Base-by-base conservation (phyloP, 2,797 vertebrate species). In the Amblyraja radiata region DNA sequence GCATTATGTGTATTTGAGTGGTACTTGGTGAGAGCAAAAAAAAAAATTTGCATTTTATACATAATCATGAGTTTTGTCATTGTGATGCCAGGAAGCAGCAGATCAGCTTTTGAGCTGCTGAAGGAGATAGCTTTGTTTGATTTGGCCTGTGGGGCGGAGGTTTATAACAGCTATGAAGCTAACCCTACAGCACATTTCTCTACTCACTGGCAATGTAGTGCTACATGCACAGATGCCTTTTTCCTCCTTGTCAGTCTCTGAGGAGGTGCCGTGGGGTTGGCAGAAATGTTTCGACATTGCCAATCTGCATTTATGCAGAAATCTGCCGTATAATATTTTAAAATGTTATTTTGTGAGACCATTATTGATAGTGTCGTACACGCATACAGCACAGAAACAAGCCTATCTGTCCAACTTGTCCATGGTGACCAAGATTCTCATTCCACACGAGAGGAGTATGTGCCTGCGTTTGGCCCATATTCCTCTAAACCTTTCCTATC, bases 121-220 rank as follows among this genome's bases (percentile, higher is more conserved):
- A 91, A 36, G 90, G 90, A 74, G 90, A 91, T 91, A 91, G 90
- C 90, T 74, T 91, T 91, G 90, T 91, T 54, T 74, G 71, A 39
- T 21, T 91, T 91, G 71, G 68, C 90, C 90, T 91, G 65, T 91
- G 90, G 68, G 90, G 71, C 13, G 23, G 32, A 91, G 90, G 90
- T 74, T 91, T 74, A 23, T 73, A 54, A 68, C 36, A 91, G 21
- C 39, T 74, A 18, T 46, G 39, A 91, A 73, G 16, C 63, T 90
- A 90, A 90, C 61, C 86, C 63, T 36, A 61, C 63, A 65, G 25
- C n/a, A 36, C 39, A 14, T 91, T 28, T 91, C 90, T 65, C 18
- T 11, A 86, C 68, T 25, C 32, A 73, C 21, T 54, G 90, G 0
- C 14, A 74, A 7, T 65, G 39, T 58, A 84, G 46, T 54, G 39